Evolutionary conservation across 2,113 vertebrate genomes (phyloP).

Genomic region (Furnarius figulus): DNA sequence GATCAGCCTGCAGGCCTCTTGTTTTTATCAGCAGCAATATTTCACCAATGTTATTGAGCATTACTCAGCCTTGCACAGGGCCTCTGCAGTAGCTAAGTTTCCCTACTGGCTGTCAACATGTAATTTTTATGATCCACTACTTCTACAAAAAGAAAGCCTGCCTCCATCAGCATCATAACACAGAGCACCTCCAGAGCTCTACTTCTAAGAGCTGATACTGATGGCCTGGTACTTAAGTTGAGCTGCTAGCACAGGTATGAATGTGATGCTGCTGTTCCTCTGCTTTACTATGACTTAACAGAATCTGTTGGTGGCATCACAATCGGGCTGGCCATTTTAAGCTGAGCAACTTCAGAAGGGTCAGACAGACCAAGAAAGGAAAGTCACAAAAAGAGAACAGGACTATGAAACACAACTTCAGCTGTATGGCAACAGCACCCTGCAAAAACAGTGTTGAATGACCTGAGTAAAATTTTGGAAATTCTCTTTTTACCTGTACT

Average conservation of each 20-base stretch:
- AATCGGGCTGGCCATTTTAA: neutral
- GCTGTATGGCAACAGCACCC: neutral
- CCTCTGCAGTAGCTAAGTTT: neutral
- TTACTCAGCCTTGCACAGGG: neutral
- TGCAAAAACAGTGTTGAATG: neutral
- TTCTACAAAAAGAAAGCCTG: neutral
- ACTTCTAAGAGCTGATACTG: neutral
- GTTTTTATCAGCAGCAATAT: neutral
- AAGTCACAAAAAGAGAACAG: neutral
- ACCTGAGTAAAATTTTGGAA: neutral
- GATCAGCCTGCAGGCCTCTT: neutral
- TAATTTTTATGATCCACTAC: neutral
- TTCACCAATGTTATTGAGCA: neutral
- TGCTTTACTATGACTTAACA: neutral
- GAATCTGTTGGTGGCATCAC: accelerated
- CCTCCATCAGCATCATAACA: neutral
- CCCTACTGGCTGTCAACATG: neutral
- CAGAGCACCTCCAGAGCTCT: neutral
- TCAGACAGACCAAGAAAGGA: neutral
- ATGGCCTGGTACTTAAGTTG: neutral
- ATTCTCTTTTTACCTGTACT: neutral
- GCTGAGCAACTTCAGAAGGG: neutral
- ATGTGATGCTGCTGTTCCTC: neutral
- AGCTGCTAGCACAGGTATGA: neutral
- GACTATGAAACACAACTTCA: neutral